Base-by-base conservation (phyloP, 2,797 vertebrate genomes). In the Hyperoplus immaculatus region DNA sequence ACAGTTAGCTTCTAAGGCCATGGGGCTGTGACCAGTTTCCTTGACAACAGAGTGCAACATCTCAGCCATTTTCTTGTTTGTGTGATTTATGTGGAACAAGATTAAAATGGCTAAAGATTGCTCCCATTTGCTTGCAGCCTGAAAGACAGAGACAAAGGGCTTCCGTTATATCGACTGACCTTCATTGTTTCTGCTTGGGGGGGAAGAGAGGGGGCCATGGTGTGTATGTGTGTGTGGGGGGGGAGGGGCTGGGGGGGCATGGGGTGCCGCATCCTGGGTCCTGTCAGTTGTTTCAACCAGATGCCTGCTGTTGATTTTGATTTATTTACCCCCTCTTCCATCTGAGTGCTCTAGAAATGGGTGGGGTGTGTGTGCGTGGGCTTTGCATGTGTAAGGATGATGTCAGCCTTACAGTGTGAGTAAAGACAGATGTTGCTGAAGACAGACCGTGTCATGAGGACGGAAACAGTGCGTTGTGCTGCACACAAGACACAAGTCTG, bases 401-500 rank as follows among this genome's bases (percentile, higher is more conserved):
- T 89, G 90, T 93, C 90, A 93, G 79, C 72, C 81, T 84, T 72
- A 80, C 74, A 82, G 61, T 78, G 81, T 90, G 86, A 93, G 87
- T 90, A 77, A 87, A 93, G 88, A 91, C 92, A 94, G 91, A 93
- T 91, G 92, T 29, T 93, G 84, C 77, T 75, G 66, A 88, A 75
- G 78, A 87, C 81, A 78, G 70, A 64, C 66, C 82, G 62, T 80
- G 87, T 87, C 80, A 86, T 82, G 64, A 77, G 75, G 61, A 64
- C 13, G 61, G 80, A 87, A 73, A 76, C 58, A 77, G 42, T 49
- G 49, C 55, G 21, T 55, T 69, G 64, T 29, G 61, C 69, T 69
- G 61, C 83, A 82, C 72, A 81, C 66, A 83, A 70, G 66, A 57
- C 47, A 45, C 64, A 59, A 29, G n/a, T 78, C 46, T 74, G 38